These are phyloP conservation scores for Drosophila mayaguana DNA, from an alignment of 2,888 invertebrate genomes.

Conservation along the genomic window DNA sequence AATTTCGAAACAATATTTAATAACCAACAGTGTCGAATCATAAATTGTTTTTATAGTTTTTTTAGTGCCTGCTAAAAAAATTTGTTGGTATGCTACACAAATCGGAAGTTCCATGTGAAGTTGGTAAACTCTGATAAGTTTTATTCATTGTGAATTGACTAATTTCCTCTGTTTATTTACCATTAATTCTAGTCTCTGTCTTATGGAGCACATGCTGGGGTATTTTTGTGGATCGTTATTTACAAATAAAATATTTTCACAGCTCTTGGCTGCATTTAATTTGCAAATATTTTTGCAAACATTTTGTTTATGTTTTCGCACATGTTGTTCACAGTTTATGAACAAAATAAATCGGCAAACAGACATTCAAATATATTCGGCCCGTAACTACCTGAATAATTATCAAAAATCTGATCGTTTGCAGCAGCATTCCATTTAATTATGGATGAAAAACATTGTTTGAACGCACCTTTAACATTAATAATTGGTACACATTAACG, in stretches of 20 bases:
- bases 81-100: too few species aligned
- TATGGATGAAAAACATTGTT: not conserved
- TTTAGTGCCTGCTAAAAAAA: too few species aligned
- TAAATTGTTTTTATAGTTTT: not conserved
- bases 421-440: constrained; percentile 2
- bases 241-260: constrained; percentile 18
- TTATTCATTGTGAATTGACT: not conserved
- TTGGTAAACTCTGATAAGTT: not conserved
- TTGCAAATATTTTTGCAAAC: constrained; percentile 19
- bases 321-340: constrained; percentile 38
- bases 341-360: constrained; percentile 29
- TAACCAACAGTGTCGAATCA: not conserved
- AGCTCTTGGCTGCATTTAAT: not conserved
- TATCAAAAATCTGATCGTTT: not conserved
- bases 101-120: not conserved
- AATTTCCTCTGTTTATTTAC: not conserved
- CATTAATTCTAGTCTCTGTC: not conserved
- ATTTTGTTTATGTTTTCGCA: constrained; percentile 26
- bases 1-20: not conserved
- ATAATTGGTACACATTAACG: not conserved
- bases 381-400: constrained; percentile 13
- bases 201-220: constrained; percentile 1
- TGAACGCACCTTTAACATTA: not conserved
- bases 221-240: constrained; percentile 16
- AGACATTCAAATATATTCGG: not conserved